phyloP scores from a whole-genome alignment of 2,888 invertebrate species.

The Labia minor region DNA sequence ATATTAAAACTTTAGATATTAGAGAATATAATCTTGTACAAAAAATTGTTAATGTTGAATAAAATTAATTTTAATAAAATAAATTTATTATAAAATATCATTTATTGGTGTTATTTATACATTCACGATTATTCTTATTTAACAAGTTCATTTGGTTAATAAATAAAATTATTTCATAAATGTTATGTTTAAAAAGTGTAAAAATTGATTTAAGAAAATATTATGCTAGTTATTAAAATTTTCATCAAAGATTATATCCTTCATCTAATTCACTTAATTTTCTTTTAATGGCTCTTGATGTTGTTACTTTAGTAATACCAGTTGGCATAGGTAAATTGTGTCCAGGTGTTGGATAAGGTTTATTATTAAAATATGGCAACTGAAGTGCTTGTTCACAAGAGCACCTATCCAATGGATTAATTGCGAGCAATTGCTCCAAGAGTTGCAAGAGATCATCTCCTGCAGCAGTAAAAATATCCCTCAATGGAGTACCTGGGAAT shows the following conservation, averaged over 20 bases:
- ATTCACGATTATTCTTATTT: too few species aligned
- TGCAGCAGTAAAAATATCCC: conserved; percentile 91
- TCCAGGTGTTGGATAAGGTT: conserved; percentile 77
- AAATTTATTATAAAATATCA: too few species aligned
- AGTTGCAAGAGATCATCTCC: conserved; percentile 80
- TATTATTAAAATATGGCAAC: conserved; percentile 84
- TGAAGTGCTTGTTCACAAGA: conserved; percentile 74
- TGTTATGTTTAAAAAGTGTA: too few species aligned
- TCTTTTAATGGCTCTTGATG: neutral
- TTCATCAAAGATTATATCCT: neutral
- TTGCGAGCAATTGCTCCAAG: conserved; percentile 60
- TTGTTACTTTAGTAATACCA: neutral
- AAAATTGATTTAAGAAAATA: too few species aligned
- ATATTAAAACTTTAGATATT: too few species aligned
- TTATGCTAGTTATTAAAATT: too few species aligned
- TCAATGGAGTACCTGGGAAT: conserved; percentile 70
- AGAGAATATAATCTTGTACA: too few species aligned
- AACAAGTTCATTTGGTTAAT: too few species aligned
- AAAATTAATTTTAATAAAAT: too few species aligned
- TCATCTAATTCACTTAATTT: conserved; percentile 1
- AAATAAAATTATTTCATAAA: too few species aligned
- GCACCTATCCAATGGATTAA: conserved; percentile 74
- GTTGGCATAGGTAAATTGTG: conserved; percentile 70
- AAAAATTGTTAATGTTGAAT: too few species aligned
- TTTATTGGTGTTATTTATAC: too few species aligned